Conservation (phyloP, 1,140 invertebrate species). For the Caenorhabditis briggsae region DNA sequence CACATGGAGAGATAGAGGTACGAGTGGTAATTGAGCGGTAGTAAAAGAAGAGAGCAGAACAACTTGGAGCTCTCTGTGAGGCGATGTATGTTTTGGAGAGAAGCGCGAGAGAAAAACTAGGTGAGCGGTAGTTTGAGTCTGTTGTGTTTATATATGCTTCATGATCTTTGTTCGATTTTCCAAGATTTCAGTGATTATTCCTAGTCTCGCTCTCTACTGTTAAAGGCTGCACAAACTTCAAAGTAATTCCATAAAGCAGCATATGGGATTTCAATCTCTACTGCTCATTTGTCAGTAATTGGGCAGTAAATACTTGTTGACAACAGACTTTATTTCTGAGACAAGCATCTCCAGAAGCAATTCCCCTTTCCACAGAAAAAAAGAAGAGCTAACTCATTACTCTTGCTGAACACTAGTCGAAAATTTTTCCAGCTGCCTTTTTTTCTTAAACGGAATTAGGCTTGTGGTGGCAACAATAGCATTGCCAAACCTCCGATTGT, state of each 20-base stretch:
- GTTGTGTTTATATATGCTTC: not conserved
- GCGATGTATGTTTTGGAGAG: not conserved
- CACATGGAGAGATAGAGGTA: slow-evolving; percentile 17
- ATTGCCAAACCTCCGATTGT: no score
- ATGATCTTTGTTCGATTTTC: no score
- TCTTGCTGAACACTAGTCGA: slow-evolving; percentile 3
- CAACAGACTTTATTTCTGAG: not conserved
- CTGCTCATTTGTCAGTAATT: slow-evolving; percentile 1
- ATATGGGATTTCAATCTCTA: not conserved
- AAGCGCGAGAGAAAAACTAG: not conserved
- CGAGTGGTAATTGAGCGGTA: slow-evolving; percentile 29
- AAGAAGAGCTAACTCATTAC: not conserved
- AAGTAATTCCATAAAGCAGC: no score
- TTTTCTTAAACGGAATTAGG: no score
- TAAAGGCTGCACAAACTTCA: no score
- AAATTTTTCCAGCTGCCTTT: not conserved
- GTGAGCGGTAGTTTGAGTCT: not conserved
- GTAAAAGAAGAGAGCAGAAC: not conserved
- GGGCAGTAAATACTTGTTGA: not conserved
- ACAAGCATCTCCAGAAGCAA: not conserved
- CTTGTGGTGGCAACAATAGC: no score
- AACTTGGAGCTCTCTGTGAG: not conserved
- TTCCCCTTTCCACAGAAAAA: not conserved
- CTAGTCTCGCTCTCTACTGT: no score
- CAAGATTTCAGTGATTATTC: no score